phyloP scores from a whole-genome alignment of 2,888 invertebrate species.

The Drosophila mimica region DNA sequence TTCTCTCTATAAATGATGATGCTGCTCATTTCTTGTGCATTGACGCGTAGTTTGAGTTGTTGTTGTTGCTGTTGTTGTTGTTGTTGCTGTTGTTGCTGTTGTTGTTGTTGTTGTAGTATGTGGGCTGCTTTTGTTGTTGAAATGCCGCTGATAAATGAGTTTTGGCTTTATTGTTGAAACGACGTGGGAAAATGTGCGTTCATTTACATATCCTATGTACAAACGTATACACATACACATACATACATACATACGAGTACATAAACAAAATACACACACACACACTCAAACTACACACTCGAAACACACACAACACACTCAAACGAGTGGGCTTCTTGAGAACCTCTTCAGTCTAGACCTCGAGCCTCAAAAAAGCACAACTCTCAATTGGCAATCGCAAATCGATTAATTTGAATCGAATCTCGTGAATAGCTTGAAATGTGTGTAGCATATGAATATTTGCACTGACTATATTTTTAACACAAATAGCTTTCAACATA shows the following conservation, averaged over 20 bases:
- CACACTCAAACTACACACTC: conserved; percentile 29
- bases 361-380: conserved; percentile 5
- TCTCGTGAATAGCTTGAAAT: conserved; percentile 13
- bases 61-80: conserved; percentile 29
- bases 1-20: conserved; percentile 67
- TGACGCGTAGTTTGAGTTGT: conserved; percentile 53
- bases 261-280: conserved; percentile 22
- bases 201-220: conserved; percentile 61
- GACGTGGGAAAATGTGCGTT: conserved; percentile 70
- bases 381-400: conserved; percentile 21
- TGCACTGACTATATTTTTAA: not conserved
- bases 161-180: conserved; percentile 70
- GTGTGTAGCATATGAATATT: conserved; percentile 15
- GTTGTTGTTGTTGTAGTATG: conserved; percentile 50
- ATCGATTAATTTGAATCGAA: conserved; percentile 32
- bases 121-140: conserved; percentile 69
- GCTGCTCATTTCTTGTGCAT: conserved; percentile 71
- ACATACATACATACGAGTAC: conserved; percentile 10
- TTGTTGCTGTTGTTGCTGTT: conserved; percentile 14
- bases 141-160: conserved; percentile 76
- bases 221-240: not conserved
- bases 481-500: not conserved
- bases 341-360: conserved; percentile 31
- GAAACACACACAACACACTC: conserved; percentile 21
- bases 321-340: conserved; percentile 52